Evolutionary conservation across 1,140 invertebrate genomes (phyloP), one percentile per base, ranked within the genome.

Genomic region (Euwallacea similis): DNA sequence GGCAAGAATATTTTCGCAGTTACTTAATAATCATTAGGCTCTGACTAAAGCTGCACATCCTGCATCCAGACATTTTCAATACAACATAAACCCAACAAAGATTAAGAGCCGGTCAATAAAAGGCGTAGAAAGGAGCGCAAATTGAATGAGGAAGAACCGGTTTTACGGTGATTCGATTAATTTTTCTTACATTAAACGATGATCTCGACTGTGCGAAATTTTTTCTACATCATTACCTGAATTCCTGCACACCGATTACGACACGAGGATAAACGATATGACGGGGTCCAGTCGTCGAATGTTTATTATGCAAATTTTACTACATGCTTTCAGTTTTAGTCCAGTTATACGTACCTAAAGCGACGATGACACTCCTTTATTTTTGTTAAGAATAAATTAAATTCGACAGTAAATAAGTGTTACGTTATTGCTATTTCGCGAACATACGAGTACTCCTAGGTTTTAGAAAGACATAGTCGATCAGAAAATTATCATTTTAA

Each of bases 161-260:
- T 50, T 50, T 13, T 10, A 50, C 13, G 46, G 9, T 50, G 46
- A 50, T 50, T 13, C 46, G 46, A 50, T 50, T 50, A 50, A 50
- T 50, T 50, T 50, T 50, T 50, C 46, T 50, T 50, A 50, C 46
- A 50, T 50, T 50, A 50, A 50, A 50, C 46, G 46, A 50, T 50
- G 46, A 50, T 50, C 46, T 50, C 13, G 46, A 50, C 46, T 50
- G 46, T 50, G 46, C 46, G 46, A 13, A 50, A 50, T 50, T 50
- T 50, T 50, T 50, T 50, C 46, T 13, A 50, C 46, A 50, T 50
- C 46, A 50, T 50, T 50, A 50, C 46, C 6, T 50, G 46, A 50
- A 50, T 50, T 50, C 46, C 6, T 11, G 46, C 46, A 13, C 46
- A 13, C 46, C 46, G 46, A 50, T 50, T 50, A 50, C 46, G 46